These are phyloP conservation scores for Geococcyx californianus DNA, from an alignment of 2,113 vertebrate species.

Conservation along the genomic window DNA sequence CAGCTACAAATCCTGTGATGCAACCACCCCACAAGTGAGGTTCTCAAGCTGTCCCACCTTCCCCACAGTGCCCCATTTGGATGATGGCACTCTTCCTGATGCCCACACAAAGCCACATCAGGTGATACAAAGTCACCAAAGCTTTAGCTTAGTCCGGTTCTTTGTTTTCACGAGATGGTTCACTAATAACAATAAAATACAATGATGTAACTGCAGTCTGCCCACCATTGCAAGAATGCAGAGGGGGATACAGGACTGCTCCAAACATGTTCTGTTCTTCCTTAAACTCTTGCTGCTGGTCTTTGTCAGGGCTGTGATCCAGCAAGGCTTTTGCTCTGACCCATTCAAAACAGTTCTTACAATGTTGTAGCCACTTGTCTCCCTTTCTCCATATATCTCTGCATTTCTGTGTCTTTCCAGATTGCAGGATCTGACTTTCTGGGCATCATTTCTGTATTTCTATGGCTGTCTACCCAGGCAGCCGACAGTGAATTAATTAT, in stretches of 20 bases:
- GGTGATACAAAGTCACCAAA: background rate
- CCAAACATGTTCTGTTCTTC: background rate
- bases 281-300: background rate
- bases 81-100: background rate
- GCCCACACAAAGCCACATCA: background rate
- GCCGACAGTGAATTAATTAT: constrained; percentile 44
- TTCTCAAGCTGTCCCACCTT: background rate
- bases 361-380: background rate
- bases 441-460: constrained; percentile 4
- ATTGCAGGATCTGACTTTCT: background rate
- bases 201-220: background rate
- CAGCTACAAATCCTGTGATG: rapidly evolving
- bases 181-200: background rate
- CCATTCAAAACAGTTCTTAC: background rate
- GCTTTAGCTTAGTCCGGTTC: background rate
- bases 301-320: background rate
- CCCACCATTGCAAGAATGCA: background rate
- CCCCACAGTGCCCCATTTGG: background rate
- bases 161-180: background rate
- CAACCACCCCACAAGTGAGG: background rate
- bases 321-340: background rate
- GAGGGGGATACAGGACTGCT: background rate
- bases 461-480: constrained; percentile 7
- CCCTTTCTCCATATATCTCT: background rate
- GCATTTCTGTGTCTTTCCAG: background rate